Conservation (phyloP, 2,113 vertebrate genomes). For the Colinus virginianus region DNA sequence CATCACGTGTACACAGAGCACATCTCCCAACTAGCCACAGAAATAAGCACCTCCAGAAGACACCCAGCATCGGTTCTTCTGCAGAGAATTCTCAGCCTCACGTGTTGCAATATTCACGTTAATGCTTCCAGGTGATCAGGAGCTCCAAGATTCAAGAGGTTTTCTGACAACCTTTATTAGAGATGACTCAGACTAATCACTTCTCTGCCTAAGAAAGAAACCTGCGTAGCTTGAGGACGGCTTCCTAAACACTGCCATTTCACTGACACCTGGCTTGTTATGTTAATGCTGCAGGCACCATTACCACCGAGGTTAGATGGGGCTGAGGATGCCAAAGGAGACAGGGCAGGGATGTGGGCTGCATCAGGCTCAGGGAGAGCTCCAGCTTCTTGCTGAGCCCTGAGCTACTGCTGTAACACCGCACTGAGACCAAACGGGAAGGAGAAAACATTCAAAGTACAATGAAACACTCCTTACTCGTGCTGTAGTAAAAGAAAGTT, state of each 20-base stretch:
- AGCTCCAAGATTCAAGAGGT: neutral
- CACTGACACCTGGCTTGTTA: neutral
- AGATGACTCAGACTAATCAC: slow-evolving; percentile 4
- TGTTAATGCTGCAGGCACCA: neutral
- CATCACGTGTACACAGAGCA: neutral
- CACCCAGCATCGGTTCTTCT: neutral
- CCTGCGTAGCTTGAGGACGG: neutral
- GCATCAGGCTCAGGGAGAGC: neutral
- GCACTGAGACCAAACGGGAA: neutral
- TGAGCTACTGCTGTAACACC: neutral
- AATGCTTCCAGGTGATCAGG: neutral
- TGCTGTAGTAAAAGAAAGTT: neutral
- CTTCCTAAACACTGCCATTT: neutral
- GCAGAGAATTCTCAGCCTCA: neutral
- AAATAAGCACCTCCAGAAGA: neutral
- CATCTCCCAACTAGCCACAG: neutral
- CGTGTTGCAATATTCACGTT: neutral
- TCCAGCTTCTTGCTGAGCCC: neutral
- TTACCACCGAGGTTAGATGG: neutral
- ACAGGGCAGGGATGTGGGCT: neutral
- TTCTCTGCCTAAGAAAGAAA: neutral
- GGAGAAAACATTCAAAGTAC: neutral
- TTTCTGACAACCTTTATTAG: slow-evolving; percentile 19
- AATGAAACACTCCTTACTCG: neutral
- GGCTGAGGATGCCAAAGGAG: neutral